Evolutionary conservation across 1,140 invertebrate genomes (phyloP), one percentile per base, ranked within the genome.

Genomic region (Brachionus sp.): DNA sequence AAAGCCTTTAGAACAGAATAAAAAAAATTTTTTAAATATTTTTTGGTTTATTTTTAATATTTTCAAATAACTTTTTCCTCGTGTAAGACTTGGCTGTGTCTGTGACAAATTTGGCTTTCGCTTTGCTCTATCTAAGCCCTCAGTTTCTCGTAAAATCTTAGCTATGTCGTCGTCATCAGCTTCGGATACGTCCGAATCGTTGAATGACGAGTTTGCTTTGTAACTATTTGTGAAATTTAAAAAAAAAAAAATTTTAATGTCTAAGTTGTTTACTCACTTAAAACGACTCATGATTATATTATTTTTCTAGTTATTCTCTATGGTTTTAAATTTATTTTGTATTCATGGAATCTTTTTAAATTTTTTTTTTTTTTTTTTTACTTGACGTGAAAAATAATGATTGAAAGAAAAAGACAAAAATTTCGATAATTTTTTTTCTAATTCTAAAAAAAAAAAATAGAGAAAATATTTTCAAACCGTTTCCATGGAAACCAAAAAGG

Each of bases 91-190:
- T 66, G 70, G 70, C 35, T 44, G 16, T 9, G 70, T 75, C 16
- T 75, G n/a, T 2, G 70, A 75, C n/a, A 75, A 75, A 75, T 75
- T 75, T 46, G n/a, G 70, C 42, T 44, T 75, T 4, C 37, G 37
- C 19, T 19, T 44, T 1, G 37, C 42, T 12, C 70, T 25, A 23
- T 75, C 70, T 44, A 75, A 12, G 25, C 42, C 39, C 44, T 75
- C 70, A 9, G 70, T 75, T 13, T 75, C 70, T 9, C 42, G 70
- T 23, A 75, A 25, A 12, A 75, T 75, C 44, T 75, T 75, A n/a
- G 70, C 70, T n/a, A 75, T 75, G 13, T 75, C 70, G 42, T 75
- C 42, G 39, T 23, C 37, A 75, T 75, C 70, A 25, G 70, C 70
- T 23, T 75, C 70, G 1, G 70, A 75, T 25, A 75, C 33, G 23